These are phyloP conservation scores for Hemicentrotus pulcherrimus DNA, from an alignment of 35 echinoderm and acorn worm species.

Conservation along the genomic window DNA sequence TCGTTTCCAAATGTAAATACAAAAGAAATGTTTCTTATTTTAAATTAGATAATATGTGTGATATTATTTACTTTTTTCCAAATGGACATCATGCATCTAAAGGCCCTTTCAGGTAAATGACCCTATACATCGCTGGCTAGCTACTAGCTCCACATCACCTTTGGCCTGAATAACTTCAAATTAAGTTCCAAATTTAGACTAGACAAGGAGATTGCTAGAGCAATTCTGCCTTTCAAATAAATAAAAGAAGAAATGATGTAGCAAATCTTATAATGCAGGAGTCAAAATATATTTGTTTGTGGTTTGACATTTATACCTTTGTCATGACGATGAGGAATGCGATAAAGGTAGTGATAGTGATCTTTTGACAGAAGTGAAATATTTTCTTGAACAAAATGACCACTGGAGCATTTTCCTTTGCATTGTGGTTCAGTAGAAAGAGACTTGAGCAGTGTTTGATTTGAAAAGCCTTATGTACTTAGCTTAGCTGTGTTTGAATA, in stretches of 20 bases:
- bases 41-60: too few relatives aligned
- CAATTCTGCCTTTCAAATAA: not conserved
- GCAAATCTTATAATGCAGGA: not conserved
- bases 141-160: not conserved
- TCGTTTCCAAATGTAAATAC: too few relatives aligned
- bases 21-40: too few relatives aligned
- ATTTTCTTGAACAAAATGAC: not conserved
- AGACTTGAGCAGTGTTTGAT: not conserved
- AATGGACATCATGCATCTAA: too few relatives aligned
- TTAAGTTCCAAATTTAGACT: not conserved
- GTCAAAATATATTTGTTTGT: not conserved
- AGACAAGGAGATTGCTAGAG: not conserved
- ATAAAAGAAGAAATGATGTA: not conserved
- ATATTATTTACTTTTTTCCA: too few relatives aligned
- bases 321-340: not conserved
- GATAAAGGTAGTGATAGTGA: not conserved
- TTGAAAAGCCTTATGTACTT: not conserved
- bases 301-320: not conserved
- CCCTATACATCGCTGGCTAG: not conserved
- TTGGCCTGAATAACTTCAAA: not conserved
- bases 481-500: not conserved
- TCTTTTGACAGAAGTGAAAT: not conserved
- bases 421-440: not conserved
- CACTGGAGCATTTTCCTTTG: not conserved
- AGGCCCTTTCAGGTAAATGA: not conserved